Evolutionary conservation across 1,140 invertebrate species (phyloP), one percentile per base, ranked within the genome.

Genomic region (Scaptomyza hsui): DNA sequence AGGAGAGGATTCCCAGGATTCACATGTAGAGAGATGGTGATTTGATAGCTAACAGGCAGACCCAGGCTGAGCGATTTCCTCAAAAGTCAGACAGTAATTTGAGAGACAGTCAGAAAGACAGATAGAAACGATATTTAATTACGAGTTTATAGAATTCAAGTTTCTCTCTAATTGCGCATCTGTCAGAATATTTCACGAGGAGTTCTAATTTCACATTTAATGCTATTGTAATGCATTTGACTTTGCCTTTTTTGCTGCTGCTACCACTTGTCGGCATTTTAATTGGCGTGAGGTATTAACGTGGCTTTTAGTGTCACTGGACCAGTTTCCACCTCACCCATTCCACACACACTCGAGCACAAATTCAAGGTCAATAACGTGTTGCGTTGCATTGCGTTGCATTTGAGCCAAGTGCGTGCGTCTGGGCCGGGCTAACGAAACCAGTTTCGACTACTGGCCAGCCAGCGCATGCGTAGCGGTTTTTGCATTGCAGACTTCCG

Each of bases 331-430:
- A 45, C 32, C 32, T 35, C 32, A 35, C 45, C 26, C 64, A 48
- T 49, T 48, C 45, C 61, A 57, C 60, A 55, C 39, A 60, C 18
- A 60, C 29, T 53, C 26, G 47, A 79, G 49, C 26, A 52, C 77
- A 75, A 78, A 72, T 83, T 89, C 86, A 89, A 89, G 86, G 86
- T 89, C 86, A 89, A 78, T 72, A 78, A 44, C 75, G 65, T 29
- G 24, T 9, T 6, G 26, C 9, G 6, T 56, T 51, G 37, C 21
- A 37, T 35, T 51, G 47, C 56, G 55, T 68, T 85, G 49, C 57
- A 29, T 29, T 26, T 26, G 51, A 77, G 55, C 53, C 47, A 53
- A 60, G 57, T 72, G 62, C 62, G 35, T 63, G 61, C 15, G 56
- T 53, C 32, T 16, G 49, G 61, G 61, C 61, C 61, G 19, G 61